A percentile compares a stretch with the other conserved stretches of the same genome.
phyloP scores from a whole-genome alignment of 1,140 invertebrate genomes.

The Pseudomyrmex sp. region DNA sequence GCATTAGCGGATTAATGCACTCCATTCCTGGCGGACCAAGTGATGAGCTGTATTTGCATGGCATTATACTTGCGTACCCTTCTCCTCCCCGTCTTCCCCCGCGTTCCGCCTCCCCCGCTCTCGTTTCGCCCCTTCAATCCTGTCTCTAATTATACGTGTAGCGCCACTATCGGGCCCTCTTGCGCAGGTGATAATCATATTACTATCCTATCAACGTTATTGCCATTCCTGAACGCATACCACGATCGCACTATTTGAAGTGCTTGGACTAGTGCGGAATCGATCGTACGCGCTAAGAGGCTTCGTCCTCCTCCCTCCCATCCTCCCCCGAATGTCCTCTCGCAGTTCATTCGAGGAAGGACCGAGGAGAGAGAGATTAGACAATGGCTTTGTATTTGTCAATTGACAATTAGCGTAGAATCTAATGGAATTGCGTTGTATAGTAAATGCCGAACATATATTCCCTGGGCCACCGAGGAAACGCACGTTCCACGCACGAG shows the following conservation, averaged over 20 bases:
- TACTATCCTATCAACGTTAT: conserved; percentile 82
- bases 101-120: conserved; percentile 55
- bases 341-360: conserved; percentile 54
- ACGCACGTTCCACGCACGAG: background rate
- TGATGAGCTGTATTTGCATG: conserved; percentile 81
- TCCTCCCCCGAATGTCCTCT: conserved; percentile 60
- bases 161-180: conserved; percentile 75
- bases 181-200: conserved; percentile 82
- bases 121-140: conserved; percentile 75
- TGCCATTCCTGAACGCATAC: conserved; percentile 79
- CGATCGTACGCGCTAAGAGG: conserved; percentile 72
- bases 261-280: conserved; percentile 76
- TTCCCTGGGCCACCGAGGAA: background rate
- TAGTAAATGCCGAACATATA: conserved; percentile 15
- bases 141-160: conserved; percentile 81
- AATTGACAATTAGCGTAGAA: conserved; percentile 49
- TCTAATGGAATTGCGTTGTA: conserved; percentile 44
- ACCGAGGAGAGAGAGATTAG: conserved; percentile 27
- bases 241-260: conserved; percentile 77
- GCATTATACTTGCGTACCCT: conserved; percentile 78
- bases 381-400: conserved; percentile 60
- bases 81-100: conserved; percentile 45
- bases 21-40: conserved; percentile 79
- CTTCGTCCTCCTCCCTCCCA: too few relatives aligned
- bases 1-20: conserved; percentile 82